Conservation (phyloP, 2,797 vertebrate genomes). For the Neomorphus geoffroyi region DNA sequence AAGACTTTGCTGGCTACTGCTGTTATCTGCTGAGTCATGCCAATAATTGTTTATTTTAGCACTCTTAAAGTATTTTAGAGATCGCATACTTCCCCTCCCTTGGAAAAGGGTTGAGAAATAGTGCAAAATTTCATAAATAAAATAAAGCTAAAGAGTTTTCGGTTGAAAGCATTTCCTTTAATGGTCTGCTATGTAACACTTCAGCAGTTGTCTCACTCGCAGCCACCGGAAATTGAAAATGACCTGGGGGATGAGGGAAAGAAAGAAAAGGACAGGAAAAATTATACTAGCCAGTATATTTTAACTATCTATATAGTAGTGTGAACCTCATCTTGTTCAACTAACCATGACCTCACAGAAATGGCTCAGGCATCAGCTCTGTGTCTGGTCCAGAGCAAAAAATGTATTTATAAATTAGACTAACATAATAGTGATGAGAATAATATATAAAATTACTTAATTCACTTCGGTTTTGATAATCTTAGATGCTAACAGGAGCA, state of each 20-base stretch:
- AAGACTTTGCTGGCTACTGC: not conserved
- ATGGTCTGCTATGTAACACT: slow-evolving; percentile 29
- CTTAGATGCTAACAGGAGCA: not conserved
- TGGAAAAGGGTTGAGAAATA: not conserved
- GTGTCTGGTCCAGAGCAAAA: slow-evolving; percentile 1
- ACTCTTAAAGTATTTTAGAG: slow-evolving; percentile 19
- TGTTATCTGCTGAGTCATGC: slow-evolving; percentile 44
- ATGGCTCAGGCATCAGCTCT: not conserved
- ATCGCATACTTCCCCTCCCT: not conserved
- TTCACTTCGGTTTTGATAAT: slow-evolving; percentile 20
- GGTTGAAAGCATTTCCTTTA: slow-evolving; percentile 39
- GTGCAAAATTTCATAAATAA: slow-evolving; percentile 24
- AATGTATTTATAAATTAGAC: slow-evolving; percentile 38
- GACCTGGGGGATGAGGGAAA: slow-evolving; percentile 8
- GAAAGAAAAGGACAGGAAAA: slow-evolving; percentile 22
- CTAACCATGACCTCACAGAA: not conserved
- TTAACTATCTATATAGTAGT: not conserved
- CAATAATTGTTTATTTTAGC: slow-evolving; percentile 24
- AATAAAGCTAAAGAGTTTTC: slow-evolving; percentile 4
- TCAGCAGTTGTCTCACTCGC: not conserved
- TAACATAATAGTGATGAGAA: slow-evolving; percentile 24
- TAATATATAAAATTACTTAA: slow-evolving; percentile 34
- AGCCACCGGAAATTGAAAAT: slow-evolving; percentile 49
- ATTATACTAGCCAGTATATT: not conserved
- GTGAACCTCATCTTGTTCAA: slow-evolving; percentile 17